These are phyloP conservation scores for Drosophila sechellia DNA, from an alignment of 1,140 invertebrate genomes.

Conservation along the genomic window DNA sequence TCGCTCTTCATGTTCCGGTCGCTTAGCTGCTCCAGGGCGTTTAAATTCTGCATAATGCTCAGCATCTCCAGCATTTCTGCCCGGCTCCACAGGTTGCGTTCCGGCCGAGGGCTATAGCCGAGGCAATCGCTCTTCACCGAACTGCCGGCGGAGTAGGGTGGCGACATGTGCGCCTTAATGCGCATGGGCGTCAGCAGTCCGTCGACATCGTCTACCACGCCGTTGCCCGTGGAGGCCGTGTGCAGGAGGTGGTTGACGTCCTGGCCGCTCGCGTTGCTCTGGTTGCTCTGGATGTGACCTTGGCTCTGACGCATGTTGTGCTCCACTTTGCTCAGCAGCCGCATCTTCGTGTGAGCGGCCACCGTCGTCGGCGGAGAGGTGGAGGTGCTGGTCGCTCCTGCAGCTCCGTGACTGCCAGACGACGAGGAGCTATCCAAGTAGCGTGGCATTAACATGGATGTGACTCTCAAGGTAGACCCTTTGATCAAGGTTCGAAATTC, in stretches of 20 bases:
- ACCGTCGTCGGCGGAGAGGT: constrained; percentile 52
- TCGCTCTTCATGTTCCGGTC: constrained; percentile 78
- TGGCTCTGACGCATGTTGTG: constrained; percentile 70
- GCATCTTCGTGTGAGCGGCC: constrained; percentile 74
- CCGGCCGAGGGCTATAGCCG: constrained; percentile 46
- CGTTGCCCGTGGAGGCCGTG: constrained; percentile 66
- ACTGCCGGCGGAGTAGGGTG: constrained; percentile 19
- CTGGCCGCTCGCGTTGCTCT: constrained; percentile 33
- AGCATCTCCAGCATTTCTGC: constrained; percentile 78
- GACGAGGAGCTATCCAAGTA: constrained; percentile 43
- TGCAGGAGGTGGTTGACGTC: constrained; percentile 65
- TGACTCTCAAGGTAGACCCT: background rate
- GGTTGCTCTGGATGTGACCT: constrained; percentile 34
- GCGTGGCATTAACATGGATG: constrained; percentile 70
- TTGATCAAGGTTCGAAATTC: constrained; percentile 4
- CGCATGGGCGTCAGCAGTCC: constrained; percentile 71
- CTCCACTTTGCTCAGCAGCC: constrained; percentile 69
- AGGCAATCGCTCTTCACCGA: constrained; percentile 10
- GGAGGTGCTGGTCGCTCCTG: constrained; percentile 11
- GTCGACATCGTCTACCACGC: constrained; percentile 75
- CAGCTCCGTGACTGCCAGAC: constrained; percentile 31
- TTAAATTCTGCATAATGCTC: constrained; percentile 72
- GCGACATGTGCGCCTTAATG: constrained; percentile 31
- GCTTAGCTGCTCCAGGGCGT: constrained; percentile 71
- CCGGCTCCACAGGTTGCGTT: constrained; percentile 81